These are phyloP conservation scores for Otocyon megalotis DNA, from an alignment of 2,113 vertebrate species.

Conservation along the genomic window DNA sequence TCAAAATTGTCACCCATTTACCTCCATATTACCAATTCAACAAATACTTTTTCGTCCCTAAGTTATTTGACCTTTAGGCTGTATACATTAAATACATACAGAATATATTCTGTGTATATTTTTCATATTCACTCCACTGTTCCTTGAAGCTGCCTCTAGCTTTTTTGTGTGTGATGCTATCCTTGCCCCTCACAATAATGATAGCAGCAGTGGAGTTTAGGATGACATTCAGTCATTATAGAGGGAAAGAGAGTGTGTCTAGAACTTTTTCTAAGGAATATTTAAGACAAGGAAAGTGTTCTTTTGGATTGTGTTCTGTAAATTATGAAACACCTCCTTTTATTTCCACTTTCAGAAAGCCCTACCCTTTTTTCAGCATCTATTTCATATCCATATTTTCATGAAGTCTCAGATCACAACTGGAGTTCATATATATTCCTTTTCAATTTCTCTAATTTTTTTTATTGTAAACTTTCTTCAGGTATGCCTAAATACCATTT, in stretches of 20 bases:
- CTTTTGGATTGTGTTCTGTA: neutral
- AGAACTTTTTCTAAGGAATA: neutral
- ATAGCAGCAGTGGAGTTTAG: neutral
- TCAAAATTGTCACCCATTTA: neutral
- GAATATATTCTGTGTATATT: neutral
- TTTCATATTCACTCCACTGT: neutral
- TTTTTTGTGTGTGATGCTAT: neutral
- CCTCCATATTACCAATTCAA: neutral
- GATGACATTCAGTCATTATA: neutral
- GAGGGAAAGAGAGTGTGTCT: neutral
- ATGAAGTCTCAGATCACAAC: neutral
- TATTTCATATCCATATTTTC: neutral
- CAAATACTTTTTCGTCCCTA: neutral
- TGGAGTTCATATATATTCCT: neutral
- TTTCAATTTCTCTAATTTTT: slow-evolving; percentile 21
- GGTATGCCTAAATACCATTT: neutral
- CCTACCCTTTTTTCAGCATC: neutral
- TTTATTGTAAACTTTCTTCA: neutral
- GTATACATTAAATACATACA: neutral
- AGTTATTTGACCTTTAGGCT: neutral
- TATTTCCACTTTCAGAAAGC: slow-evolving; percentile 16
- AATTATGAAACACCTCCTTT: neutral
- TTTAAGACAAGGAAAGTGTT: neutral
- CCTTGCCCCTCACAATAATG: neutral
- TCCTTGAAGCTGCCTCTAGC: slow-evolving; percentile 15